Evolutionary conservation across 2,888 invertebrate genomes (phyloP).

Genomic region (Meloe dianella): DNA sequence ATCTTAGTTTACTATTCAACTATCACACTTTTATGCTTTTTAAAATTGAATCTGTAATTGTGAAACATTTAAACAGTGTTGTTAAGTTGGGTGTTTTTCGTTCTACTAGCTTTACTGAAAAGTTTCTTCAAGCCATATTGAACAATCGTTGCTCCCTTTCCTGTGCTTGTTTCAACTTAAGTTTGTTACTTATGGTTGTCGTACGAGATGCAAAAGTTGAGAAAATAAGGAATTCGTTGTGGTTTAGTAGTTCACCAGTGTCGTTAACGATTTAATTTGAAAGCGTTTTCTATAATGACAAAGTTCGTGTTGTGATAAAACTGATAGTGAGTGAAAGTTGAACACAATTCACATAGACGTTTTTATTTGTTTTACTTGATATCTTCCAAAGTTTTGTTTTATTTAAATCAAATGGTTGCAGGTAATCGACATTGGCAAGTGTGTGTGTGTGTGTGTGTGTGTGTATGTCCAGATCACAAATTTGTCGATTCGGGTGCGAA

Average conservation of each 20-base stretch:
- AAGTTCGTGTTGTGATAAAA: conserved; percentile 57
- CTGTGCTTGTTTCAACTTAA: conserved; percentile 46
- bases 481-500: conserved; percentile 7
- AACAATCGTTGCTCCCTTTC: conserved; percentile 22
- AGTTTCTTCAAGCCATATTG: background rate
- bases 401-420: background rate
- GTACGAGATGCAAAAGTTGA: conserved; percentile 38
- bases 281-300: conserved; percentile 58
- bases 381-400: background rate
- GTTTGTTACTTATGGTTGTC: conserved; percentile 45
- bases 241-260: conserved; percentile 48
- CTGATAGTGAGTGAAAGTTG: conserved; percentile 58
- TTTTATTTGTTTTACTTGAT: too few species aligned
- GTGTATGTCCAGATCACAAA: conserved; percentile 6
- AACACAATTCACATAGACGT: background rate
- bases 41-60: conserved; percentile 44
- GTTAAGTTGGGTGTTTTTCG: conserved; percentile 27
- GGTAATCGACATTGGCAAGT: conserved; percentile 3
- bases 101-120: conserved; percentile 21
- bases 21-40: conserved; percentile 51
- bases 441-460: too few species aligned
- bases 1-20: conserved; percentile 52
- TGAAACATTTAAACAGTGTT: conserved; percentile 15
- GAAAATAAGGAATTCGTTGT: conserved; percentile 40
- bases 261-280: conserved; percentile 56